Percentiles rank a stretch among this genome's conserved stretches.
phyloP scores from a whole-genome alignment of 2,888 invertebrate species.

The Aphidius colemani region DNA sequence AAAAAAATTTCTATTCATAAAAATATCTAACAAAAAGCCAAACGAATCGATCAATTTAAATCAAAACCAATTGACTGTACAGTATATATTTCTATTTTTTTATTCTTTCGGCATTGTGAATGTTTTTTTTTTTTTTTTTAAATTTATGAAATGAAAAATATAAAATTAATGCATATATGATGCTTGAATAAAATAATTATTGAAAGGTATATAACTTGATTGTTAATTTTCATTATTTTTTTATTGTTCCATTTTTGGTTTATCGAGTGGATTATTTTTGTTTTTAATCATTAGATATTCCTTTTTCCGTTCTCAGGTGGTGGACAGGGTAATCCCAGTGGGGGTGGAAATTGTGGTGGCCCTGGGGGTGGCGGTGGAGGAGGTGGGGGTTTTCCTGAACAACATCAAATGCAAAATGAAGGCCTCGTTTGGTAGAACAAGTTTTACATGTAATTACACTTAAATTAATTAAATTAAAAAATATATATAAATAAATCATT shows the following conservation, averaged over 20 bases:
- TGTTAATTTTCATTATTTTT: background rate
- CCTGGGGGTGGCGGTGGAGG: constrained; percentile 70
- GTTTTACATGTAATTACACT: constrained; percentile 48
- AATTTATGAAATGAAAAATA: background rate
- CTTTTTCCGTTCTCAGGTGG: constrained; percentile 63
- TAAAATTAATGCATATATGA: background rate
- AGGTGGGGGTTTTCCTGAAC: constrained; percentile 74
- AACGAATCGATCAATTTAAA: background rate
- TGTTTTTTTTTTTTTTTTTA: background rate
- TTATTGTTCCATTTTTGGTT: constrained; percentile 10
- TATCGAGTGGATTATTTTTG: constrained; percentile 15
- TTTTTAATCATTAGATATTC: constrained; percentile 17
- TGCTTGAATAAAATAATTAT: background rate
- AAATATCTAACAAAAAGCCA: background rate
- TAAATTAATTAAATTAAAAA: too few species aligned
- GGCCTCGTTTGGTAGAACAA: constrained; percentile 74
- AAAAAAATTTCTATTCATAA: too few species aligned
- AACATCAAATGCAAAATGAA: constrained; percentile 71
- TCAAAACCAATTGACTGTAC: background rate
- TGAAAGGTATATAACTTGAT: constrained; percentile 7
- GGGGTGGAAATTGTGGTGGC: constrained; percentile 71
- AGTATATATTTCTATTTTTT: background rate
- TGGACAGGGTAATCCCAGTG: constrained; percentile 71
- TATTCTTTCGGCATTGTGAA: too few species aligned
- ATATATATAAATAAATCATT: too few species aligned